Conservation (phyloP, 2,113 vertebrate genomes). For the Chaetodon trifascialis region DNA sequence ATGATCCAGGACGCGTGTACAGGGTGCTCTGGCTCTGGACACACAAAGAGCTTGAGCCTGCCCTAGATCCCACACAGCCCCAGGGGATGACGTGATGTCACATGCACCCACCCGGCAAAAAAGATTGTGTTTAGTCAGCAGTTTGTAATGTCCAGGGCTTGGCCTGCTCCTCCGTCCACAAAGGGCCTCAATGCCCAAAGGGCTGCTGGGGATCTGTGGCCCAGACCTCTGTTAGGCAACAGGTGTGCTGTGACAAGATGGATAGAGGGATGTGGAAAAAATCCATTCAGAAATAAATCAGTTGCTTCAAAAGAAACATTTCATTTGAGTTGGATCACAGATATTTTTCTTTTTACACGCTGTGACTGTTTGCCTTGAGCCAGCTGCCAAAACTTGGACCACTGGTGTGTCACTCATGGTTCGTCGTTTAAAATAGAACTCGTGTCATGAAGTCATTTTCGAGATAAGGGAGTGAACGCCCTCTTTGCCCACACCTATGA, state of each 20-base stretch:
- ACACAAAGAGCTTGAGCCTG: constrained; percentile 73
- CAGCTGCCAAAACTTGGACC: constrained; percentile 13
- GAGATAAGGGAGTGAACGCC: constrained; percentile 37
- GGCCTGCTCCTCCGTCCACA: constrained; percentile 68
- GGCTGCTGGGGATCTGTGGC: constrained; percentile 50
- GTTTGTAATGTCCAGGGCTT: constrained; percentile 66
- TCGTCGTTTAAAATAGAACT: constrained; percentile 35
- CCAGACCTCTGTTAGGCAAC: constrained; percentile 60
- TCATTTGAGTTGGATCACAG: not conserved
- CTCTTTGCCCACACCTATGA: constrained; percentile 29
- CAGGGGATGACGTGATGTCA: constrained; percentile 77
- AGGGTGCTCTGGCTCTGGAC: constrained; percentile 66
- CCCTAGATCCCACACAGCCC: constrained; percentile 74
- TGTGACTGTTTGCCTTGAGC: constrained; percentile 15
- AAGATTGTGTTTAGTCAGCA: constrained; percentile 82
- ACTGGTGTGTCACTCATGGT: constrained; percentile 5
- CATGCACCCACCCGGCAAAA: constrained; percentile 74
- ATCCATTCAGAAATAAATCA: not conserved
- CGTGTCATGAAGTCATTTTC: constrained; percentile 39
- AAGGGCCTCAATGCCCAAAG: constrained; percentile 63
- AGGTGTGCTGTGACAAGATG: constrained; percentile 59
- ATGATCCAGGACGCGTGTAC: constrained; percentile 66
- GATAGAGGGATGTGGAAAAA: not conserved
- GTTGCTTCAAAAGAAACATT: not conserved
- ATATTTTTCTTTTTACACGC: constrained; percentile 7